Evolutionary conservation across 2,113 vertebrate genomes (phyloP).

Genomic region (Motacilla tschutschensis): DNA sequence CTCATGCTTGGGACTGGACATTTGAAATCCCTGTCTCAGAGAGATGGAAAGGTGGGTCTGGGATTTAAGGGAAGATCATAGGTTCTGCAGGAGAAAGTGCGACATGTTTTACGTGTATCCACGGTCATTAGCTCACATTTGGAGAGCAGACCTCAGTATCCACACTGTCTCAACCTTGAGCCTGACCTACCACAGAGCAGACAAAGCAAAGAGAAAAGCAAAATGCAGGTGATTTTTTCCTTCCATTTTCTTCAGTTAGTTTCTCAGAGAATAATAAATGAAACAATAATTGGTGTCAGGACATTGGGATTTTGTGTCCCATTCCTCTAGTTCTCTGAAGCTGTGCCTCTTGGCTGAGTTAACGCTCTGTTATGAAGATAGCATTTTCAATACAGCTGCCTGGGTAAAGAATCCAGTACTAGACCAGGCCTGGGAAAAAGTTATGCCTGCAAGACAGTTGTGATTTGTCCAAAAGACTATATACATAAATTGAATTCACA

Average conservation of each 20-base stretch:
- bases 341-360: neutral
- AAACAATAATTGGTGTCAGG: constrained; percentile 6
- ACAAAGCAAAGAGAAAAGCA: neutral
- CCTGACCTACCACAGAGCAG: neutral
- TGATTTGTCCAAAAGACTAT: neutral
- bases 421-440: neutral
- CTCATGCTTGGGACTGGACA: neutral
- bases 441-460: neutral
- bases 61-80: neutral
- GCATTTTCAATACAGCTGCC: neutral
- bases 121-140: neutral
- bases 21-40: neutral
- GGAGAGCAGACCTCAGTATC: neutral
- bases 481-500: neutral
- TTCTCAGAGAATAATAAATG: neutral
- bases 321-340: neutral
- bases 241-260: neutral
- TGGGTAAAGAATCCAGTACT: neutral
- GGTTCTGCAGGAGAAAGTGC: neutral
- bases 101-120: rapidly evolving
- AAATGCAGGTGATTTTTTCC: neutral
- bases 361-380: neutral
- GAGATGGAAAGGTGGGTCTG: neutral
- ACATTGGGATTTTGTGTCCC: constrained; percentile 1
- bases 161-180: neutral